Base-by-base conservation (phyloP, 1,140 invertebrate species). In the Araneus ventricosus region DNA sequence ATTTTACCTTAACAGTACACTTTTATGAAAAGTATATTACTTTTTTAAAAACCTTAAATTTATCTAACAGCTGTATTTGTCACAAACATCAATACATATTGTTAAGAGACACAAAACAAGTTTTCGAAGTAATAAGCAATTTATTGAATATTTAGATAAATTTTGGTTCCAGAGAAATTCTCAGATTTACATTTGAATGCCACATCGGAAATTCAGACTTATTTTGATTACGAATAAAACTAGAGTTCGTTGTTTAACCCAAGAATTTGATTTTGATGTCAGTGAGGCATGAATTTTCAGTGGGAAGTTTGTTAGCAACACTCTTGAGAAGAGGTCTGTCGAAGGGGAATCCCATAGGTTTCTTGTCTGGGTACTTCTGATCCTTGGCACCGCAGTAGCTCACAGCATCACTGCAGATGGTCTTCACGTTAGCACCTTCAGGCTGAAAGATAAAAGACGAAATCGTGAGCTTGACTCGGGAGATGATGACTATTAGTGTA, bases 301-400 rank as follows among this genome's bases (percentile, higher is more conserved):
- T 88, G 14, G 41, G 24, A 24, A 88, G 30, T 14, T 88, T 41
- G 37, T 41, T 22, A 39, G 85, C 52, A 95, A 96, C 57, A 8
- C 94, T 88, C 37, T 57, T n/a, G 57, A 67, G 37, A 34, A 93
- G 70, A 10, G 91, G 84, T 22, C 91, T 41, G 24, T 93, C 91
- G 85, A 93, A 93, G 61, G 91, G 91, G 91, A 93, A 93, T 57
- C 91, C 91, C 91, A 93, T 93, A 24, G 91, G 84, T 30, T 93
- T 93, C 84, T 93, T 93, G 63, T 93, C 91, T 20, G 91, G 91
- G 20, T 93, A 94, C 87, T 96, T 96, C 45, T 96, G 95, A 95
- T 97, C 97, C 8, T 97, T 96, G 88, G 98, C 96, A 17, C 97
- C 97, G 94, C 97, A 98, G 95, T 97, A 98, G 90, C 96, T 97